These are phyloP conservation scores for Syrrhaptes paradoxus DNA, from an alignment of 2,113 vertebrate genomes.

Conservation along the genomic window DNA sequence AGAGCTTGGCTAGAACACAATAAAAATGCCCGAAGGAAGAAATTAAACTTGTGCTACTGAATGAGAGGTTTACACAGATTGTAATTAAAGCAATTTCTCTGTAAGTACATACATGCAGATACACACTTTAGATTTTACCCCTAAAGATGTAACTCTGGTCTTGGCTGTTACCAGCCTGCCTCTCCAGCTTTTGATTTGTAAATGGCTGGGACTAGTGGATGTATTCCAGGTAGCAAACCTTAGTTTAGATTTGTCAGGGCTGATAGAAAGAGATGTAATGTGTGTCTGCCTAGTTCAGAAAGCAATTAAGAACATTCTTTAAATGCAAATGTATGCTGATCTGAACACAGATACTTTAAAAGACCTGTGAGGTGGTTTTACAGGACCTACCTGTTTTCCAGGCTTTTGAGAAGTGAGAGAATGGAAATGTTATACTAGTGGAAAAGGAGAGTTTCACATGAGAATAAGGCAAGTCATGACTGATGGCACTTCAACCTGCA, in stretches of 20 bases:
- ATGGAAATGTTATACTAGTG: conserved; percentile 23
- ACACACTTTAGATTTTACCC: background rate
- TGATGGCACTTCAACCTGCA: background rate
- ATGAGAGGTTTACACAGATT: background rate
- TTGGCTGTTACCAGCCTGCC: background rate
- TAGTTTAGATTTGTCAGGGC: background rate
- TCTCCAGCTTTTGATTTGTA: background rate
- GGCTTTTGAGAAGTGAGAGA: conserved; percentile 19
- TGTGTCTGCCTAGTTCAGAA: background rate
- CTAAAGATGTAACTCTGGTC: background rate
- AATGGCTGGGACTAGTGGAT: background rate
- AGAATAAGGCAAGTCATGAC: conserved; percentile 40
- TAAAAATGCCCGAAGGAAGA: background rate
- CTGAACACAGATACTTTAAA: conserved; percentile 34
- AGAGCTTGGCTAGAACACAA: background rate
- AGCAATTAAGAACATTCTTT: conserved; percentile 11
- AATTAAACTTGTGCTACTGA: background rate
- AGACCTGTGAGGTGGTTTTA: conserved; percentile 31
- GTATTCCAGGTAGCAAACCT: background rate
- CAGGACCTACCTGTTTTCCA: conserved; percentile 52
- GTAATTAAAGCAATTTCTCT: background rate
- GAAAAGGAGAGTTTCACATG: background rate
- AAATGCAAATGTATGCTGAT: conserved; percentile 36
- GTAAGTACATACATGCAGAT: background rate
- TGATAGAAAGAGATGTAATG: background rate